Conservation (phyloP, 2,113 vertebrate species). For the Piprites chloris region DNA sequence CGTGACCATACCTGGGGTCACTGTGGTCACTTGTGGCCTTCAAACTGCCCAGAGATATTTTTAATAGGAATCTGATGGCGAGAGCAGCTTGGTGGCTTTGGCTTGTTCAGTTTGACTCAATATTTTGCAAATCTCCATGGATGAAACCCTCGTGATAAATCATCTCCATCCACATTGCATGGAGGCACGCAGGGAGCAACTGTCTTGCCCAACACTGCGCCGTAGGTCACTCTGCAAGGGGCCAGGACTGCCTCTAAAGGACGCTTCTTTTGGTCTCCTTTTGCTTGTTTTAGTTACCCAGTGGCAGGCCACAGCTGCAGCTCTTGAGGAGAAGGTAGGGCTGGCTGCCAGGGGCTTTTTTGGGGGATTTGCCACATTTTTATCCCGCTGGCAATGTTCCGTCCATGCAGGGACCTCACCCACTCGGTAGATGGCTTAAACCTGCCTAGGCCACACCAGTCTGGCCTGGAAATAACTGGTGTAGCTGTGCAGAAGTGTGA, state of each 20-base stretch:
- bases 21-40: neutral
- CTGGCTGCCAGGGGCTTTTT: neutral
- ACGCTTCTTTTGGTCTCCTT: neutral
- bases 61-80: neutral
- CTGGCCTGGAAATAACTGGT: neutral
- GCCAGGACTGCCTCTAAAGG: neutral
- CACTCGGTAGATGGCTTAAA: neutral
- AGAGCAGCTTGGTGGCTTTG: neutral
- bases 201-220: constrained; percentile 11
- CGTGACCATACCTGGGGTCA: neutral
- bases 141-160: neutral
- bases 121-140: neutral
- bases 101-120: neutral
- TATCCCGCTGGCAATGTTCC: neutral
- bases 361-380: neutral
- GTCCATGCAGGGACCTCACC: neutral
- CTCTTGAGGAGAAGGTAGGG: neutral
- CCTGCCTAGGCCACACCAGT: neutral
- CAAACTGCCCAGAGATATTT: neutral
- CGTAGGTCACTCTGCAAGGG: constrained; percentile 21
- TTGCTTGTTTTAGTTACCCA: neutral
- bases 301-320: neutral
- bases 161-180: neutral
- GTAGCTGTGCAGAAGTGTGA: neutral
- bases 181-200: neutral